Evolutionary conservation across 2,113 vertebrate species (phyloP).

Genomic region (Regulus satrapa): DNA sequence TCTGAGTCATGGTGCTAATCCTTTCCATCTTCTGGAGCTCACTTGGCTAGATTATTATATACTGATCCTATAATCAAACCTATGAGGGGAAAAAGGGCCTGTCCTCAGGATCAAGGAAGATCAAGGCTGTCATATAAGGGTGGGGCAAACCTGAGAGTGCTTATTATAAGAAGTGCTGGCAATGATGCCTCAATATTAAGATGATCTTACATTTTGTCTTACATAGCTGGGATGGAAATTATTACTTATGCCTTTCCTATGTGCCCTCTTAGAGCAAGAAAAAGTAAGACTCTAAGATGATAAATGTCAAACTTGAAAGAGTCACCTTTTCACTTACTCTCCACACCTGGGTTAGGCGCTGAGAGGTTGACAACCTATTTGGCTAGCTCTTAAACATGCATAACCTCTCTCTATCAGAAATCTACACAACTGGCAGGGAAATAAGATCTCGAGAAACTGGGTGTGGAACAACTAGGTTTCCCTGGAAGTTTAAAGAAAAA

Average conservation of each 20-base stretch:
- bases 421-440: background rate
- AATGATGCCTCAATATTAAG: background rate
- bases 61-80: conserved; percentile 45
- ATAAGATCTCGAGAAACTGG: background rate
- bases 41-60: background rate
- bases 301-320: background rate
- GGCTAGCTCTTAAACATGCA: background rate
- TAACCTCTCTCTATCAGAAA: background rate
- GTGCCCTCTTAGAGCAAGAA: background rate
- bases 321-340: background rate
- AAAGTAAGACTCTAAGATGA: background rate
- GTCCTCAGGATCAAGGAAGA: conserved; percentile 26
- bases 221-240: background rate
- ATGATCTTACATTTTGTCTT: background rate
- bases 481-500: background rate
- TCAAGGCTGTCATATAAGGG: conserved; percentile 5
- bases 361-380: background rate
- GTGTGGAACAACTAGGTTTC: background rate
- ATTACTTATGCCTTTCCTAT: background rate
- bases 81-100: background rate
- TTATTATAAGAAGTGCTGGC: conserved; percentile 33
- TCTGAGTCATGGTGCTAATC: background rate
- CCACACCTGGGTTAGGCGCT: background rate
- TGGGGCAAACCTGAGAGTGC: background rate
- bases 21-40: background rate